These are phyloP conservation scores for Oxygymnocypris stewartii DNA, from an alignment of 2,113 vertebrate species.

Conservation along the genomic window DNA sequence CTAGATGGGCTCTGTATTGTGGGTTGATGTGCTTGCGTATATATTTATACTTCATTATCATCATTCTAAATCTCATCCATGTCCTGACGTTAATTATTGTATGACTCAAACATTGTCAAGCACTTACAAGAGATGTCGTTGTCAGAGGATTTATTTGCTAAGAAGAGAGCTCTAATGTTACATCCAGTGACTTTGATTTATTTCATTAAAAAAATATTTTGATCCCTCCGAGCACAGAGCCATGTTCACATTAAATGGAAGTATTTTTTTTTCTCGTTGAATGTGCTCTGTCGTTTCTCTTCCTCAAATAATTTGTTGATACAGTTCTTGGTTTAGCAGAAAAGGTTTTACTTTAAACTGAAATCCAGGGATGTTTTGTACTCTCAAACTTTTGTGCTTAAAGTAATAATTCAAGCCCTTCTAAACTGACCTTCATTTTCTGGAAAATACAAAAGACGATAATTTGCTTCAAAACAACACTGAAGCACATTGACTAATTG, in stretches of 20 bases:
- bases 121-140: neutral
- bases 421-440: neutral
- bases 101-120: neutral
- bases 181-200: neutral
- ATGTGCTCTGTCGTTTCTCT: neutral
- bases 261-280: neutral
- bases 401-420: neutral
- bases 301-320: constrained; percentile 1
- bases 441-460: neutral
- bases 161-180: neutral
- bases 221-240: neutral
- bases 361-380: neutral
- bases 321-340: neutral
- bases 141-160: neutral
- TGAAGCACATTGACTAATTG: neutral
- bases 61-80: neutral
- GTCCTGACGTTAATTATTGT: neutral
- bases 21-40: neutral
- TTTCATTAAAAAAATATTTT: neutral
- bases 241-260: neutral
- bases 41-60: neutral
- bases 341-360: neutral
- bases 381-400: neutral
- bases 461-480: neutral
- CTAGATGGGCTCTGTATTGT: neutral